Evolutionary conservation across 2,888 invertebrate species (phyloP).

Genomic region (Dryomyza anilis): DNA sequence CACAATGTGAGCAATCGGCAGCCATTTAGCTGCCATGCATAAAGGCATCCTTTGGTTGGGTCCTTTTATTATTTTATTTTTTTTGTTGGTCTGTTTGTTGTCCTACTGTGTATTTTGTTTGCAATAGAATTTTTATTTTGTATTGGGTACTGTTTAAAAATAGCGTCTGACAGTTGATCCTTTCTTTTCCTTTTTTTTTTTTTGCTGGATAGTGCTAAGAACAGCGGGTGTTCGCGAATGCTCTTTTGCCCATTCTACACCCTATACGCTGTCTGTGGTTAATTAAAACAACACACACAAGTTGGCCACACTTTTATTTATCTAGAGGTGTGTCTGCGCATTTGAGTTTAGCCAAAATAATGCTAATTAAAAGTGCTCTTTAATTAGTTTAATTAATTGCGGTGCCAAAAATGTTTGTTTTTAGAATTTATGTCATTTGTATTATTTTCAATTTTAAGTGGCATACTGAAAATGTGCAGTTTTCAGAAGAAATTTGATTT

Average conservation of each 20-base stretch:
- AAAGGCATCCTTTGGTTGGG: not conserved
- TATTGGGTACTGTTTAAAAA: slow-evolving; percentile 7
- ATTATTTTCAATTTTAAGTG: too few relatives aligned
- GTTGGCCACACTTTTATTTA: slow-evolving; percentile 14
- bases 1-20: slow-evolving; percentile 14
- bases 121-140: too few relatives aligned
- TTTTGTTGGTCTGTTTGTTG: not conserved
- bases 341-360: not conserved
- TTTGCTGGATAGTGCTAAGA: not conserved
- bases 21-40: slow-evolving; percentile 7
- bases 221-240: slow-evolving; percentile 9
- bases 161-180: not conserved
- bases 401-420: too few relatives aligned
- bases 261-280: not conserved
- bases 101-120: not conserved
- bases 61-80: not conserved
- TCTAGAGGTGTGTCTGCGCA: not conserved
- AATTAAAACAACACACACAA: not conserved
- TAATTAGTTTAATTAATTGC: too few relatives aligned
- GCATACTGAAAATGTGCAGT: too few relatives aligned
- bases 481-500: too few relatives aligned
- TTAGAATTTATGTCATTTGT: too few relatives aligned
- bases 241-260: not conserved
- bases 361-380: not conserved
- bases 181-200: not conserved